Percentiles rank a stretch among this genome's conserved stretches.
These are phyloP conservation scores for Eptesicus fuscus DNA, from an alignment of 2,113 vertebrate species.

Conservation along the genomic window DNA sequence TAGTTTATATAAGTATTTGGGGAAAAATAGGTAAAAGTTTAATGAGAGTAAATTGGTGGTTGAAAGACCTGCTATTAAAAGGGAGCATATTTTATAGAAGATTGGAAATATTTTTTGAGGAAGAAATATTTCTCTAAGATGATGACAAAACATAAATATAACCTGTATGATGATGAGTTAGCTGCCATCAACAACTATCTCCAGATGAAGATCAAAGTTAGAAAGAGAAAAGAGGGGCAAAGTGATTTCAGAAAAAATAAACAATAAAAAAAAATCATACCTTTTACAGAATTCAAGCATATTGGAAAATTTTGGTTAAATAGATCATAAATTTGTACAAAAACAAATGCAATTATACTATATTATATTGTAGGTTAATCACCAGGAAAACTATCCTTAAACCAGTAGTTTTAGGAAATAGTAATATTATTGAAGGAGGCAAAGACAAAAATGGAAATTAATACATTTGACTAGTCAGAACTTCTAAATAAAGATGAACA, in stretches of 20 bases:
- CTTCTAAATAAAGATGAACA: background rate
- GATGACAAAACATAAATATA: background rate
- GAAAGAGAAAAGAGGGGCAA: background rate
- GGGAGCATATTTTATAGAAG: constrained; percentile 24
- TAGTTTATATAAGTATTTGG: background rate
- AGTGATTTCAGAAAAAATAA: background rate
- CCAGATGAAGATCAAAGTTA: constrained; percentile 27
- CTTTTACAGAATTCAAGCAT: background rate
- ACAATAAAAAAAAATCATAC: background rate
- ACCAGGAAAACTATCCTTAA: background rate
- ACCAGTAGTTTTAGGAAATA: background rate
- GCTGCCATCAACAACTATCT: background rate
- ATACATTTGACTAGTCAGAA: background rate
- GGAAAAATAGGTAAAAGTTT: constrained; percentile 31
- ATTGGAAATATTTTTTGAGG: constrained; percentile 50
- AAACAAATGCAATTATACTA: background rate
- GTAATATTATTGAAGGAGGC: background rate
- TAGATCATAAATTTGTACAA: background rate
- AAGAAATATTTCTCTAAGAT: constrained; percentile 25
- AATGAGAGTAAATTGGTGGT: background rate
- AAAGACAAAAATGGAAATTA: background rate
- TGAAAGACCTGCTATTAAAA: constrained; percentile 45
- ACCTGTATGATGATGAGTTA: background rate
- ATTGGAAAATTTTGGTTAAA: constrained; percentile 28
- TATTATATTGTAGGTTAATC: background rate